A percentile compares a stretch with the other conserved stretches of the same genome.
These are phyloP conservation scores for Phymastichus coffea DNA, from an alignment of 1,140 invertebrate species.

Conservation along the genomic window DNA sequence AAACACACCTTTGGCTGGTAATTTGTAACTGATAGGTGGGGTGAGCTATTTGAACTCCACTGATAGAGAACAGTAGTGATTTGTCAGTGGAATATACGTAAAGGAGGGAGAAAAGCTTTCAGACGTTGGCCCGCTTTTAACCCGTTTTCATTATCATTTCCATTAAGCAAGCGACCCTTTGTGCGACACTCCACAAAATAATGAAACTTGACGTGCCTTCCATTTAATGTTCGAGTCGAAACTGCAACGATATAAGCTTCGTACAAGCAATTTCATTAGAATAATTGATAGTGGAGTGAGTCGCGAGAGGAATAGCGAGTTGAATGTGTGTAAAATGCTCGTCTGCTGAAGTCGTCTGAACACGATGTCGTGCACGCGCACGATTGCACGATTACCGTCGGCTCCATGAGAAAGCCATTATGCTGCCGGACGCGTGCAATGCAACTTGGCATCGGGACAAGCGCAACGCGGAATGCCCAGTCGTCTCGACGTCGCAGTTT, in stretches of 20 bases:
- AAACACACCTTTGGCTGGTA: no score
- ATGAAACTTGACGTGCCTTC: background rate
- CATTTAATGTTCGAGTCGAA: background rate
- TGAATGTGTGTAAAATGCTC: no score
- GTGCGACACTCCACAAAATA: background rate
- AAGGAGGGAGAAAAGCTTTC: constrained; percentile 9
- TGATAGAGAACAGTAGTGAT: no score
- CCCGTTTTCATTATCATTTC: constrained; percentile 7
- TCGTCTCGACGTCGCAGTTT: background rate
- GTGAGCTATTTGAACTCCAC: no score
- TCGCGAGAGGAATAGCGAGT: no score
- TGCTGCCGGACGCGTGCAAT: background rate
- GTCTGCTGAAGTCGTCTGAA: no score
- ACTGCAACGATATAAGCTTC: no score
- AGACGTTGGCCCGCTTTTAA: constrained; percentile 4
- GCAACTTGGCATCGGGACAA: constrained; percentile 5
- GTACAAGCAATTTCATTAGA: no score
- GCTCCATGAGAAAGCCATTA: background rate
- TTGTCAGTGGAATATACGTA: background rate
- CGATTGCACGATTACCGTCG: background rate
- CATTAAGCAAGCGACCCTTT: background rate
- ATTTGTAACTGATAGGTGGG: no score
- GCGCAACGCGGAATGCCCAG: background rate
- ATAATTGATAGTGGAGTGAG: background rate
- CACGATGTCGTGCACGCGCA: background rate